Evolutionary conservation across 2,888 invertebrate species (phyloP).

Genomic region (Pheosia tremula): DNA sequence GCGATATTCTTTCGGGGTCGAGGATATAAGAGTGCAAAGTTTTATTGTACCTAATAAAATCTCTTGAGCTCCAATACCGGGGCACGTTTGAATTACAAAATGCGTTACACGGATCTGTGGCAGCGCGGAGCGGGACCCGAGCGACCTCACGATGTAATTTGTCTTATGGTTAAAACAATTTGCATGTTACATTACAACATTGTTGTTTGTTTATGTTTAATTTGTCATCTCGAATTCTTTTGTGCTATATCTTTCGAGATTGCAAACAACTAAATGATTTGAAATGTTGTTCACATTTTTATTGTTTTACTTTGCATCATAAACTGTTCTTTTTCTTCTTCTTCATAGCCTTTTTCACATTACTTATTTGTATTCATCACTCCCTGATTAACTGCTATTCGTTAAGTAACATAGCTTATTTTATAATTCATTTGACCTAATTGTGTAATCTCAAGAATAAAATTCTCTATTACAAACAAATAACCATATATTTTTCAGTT

Average conservation of each 20-base stretch:
- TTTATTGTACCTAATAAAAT: conserved; percentile 64
- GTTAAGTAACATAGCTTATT: too few species aligned
- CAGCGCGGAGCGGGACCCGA: conserved; percentile 3
- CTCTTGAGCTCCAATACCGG: conserved; percentile 49
- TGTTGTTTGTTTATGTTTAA: conserved; percentile 41
- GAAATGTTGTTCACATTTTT: too few species aligned
- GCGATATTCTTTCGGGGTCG: conserved; percentile 19
- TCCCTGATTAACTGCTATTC: too few species aligned
- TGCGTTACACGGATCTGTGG: not conserved
- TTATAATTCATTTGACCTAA: too few species aligned
- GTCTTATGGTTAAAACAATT: conserved; percentile 54
- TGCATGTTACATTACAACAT: conserved; percentile 52
- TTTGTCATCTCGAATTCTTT: conserved; percentile 11
- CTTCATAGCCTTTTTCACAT: too few species aligned
- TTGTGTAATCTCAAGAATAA: too few species aligned
- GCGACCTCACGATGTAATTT: conserved; percentile 52
- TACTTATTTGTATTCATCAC: too few species aligned
- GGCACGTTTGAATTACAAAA: conserved; percentile 31
- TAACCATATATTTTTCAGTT: too few species aligned
- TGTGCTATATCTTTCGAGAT: not conserved
- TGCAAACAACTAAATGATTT: not conserved
- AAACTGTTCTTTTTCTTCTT: too few species aligned
- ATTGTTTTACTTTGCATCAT: too few species aligned
- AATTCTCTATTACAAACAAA: too few species aligned
- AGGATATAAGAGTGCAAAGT: conserved; percentile 36